These are phyloP conservation scores for Pelecanoides urinatrix DNA, from an alignment of 2,113 vertebrate species.

Conservation along the genomic window DNA sequence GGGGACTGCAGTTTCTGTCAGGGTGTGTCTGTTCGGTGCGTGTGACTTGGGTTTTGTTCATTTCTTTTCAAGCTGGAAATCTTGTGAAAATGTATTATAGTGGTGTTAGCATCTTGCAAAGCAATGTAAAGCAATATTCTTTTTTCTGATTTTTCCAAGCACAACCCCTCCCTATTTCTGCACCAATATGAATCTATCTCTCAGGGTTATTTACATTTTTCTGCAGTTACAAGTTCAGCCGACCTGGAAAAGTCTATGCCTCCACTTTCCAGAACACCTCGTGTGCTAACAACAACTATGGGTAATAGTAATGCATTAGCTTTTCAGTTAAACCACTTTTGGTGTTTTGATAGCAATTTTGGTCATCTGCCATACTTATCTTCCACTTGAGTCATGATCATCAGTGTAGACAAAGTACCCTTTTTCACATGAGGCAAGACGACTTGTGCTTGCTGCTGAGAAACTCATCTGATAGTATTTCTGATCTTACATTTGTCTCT, in stretches of 20 bases:
- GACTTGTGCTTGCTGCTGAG: background rate
- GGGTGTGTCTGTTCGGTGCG: accelerated
- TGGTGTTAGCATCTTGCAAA: background rate
- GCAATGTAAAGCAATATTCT: background rate
- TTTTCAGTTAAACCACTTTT: background rate
- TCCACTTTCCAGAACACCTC: background rate
- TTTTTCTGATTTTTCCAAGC: background rate
- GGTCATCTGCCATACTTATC: background rate
- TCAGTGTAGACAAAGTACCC: background rate
- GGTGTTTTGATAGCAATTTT: background rate
- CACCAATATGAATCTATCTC: background rate
- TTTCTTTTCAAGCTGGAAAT: background rate
- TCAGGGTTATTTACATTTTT: conserved; percentile 10
- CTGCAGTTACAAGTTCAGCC: conserved; percentile 17
- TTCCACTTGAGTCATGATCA: background rate
- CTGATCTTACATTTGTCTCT: background rate
- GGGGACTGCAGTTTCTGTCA: background rate
- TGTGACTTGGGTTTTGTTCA: background rate
- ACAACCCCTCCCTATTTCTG: background rate
- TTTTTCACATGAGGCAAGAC: background rate
- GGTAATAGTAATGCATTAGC: background rate
- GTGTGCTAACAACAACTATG: background rate
- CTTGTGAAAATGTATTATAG: background rate
- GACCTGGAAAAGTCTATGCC: background rate
- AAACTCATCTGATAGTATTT: background rate